A percentile compares a stretch with the other conserved stretches of the same genome.
Conservation (phyloP, 2,797 vertebrate genomes). For the Myotis daubentonii region DNA sequence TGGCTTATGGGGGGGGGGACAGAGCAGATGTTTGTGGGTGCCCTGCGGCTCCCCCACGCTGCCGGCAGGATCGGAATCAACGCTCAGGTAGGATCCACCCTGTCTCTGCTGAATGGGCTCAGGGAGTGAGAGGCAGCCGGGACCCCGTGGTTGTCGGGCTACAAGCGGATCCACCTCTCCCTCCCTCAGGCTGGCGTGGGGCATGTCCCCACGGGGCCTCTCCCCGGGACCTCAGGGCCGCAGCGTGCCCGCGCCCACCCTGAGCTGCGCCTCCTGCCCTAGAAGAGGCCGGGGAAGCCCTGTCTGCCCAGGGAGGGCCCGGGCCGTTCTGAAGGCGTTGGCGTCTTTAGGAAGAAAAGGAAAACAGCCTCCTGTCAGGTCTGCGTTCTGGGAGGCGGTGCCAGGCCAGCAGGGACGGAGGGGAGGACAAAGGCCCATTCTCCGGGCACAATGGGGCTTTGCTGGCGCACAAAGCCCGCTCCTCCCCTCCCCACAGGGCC, state of each 20-base stretch:
- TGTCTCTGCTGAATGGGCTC: no score
- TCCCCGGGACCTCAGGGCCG: no score
- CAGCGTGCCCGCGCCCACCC: no score
- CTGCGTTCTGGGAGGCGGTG: not conserved
- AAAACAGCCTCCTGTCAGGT: not conserved
- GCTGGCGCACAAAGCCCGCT: not conserved
- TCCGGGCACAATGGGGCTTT: conserved; percentile 23
- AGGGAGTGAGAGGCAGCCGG: no score
- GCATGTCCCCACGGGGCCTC: not conserved
- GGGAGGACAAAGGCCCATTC: conserved; percentile 38
- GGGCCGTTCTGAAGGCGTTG: not conserved
- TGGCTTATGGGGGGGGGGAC: no score
- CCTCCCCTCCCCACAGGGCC: not conserved
- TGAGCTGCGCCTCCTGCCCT: no score
- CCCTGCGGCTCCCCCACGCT: no score
- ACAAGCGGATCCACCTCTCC: no score
- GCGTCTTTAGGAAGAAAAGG: not conserved
- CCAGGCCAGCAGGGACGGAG: not conserved
- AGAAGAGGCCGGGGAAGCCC: not conserved
- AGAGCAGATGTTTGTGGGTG: no score
- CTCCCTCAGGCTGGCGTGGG: no score
- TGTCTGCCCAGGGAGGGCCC: not conserved
- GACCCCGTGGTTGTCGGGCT: no score
- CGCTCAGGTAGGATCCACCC: no score
- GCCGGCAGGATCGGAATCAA: accelerated